phyloP scores from a whole-genome alignment of 2,797 vertebrate species.

The Echeneis naucrates region DNA sequence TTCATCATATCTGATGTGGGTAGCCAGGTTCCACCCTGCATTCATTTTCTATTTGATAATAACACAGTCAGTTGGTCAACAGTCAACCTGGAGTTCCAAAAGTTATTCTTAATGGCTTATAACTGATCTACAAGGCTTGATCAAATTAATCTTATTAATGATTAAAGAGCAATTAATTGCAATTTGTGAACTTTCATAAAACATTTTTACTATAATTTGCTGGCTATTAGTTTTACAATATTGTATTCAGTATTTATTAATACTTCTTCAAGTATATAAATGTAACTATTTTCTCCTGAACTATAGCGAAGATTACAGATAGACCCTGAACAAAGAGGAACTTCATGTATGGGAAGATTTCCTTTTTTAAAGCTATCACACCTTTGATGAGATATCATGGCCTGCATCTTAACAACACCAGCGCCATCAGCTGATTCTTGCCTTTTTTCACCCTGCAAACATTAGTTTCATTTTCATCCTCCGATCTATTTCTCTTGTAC shows the following conservation, averaged over 20 bases:
- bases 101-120: constrained; percentile 6
- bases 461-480: not conserved
- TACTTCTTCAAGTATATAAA: no score
- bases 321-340: not conserved
- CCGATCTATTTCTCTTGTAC: not conserved
- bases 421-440: not conserved
- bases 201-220: not conserved
- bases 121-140: constrained; percentile 2
- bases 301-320: not conserved
- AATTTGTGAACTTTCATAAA: not conserved
- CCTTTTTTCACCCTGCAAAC: not conserved
- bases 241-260: constrained; percentile 3
- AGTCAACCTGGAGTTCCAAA: not conserved
- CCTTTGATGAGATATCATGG: not conserved
- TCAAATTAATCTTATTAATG: constrained; percentile 16
- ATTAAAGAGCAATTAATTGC: constrained; percentile 14
- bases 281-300: not conserved
- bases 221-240: not conserved
- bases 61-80: constrained; percentile 3
- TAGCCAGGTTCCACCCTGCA: not conserved
- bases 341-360: not conserved
- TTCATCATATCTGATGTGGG: not conserved
- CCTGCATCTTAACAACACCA: not conserved
- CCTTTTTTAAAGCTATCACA: not conserved
- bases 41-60: not conserved